Conservation (phyloP, 2,113 vertebrate genomes). For the Melanerpes formicivorus region DNA sequence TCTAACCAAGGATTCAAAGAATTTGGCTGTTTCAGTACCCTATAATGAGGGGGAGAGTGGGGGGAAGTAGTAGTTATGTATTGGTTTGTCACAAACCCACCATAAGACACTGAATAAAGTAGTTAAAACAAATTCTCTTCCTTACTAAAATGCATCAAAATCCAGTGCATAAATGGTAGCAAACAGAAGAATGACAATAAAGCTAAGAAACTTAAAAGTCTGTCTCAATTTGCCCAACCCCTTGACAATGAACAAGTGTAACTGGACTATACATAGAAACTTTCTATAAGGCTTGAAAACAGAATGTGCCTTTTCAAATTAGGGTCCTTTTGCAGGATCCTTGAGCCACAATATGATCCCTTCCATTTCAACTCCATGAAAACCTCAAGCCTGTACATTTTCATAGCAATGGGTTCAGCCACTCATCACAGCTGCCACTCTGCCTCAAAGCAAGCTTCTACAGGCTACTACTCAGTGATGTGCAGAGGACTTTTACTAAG, state of each 20-base stretch:
- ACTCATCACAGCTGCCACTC: not conserved
- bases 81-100: not conserved
- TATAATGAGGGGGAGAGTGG: conserved; percentile 31
- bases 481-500: not conserved
- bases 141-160: not conserved
- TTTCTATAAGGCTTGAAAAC: not conserved
- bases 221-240: not conserved
- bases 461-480: not conserved
- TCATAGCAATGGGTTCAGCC: not conserved
- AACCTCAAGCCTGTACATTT: not conserved
- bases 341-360: not conserved
- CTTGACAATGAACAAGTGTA: not conserved
- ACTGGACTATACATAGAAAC: not conserved
- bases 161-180: not conserved
- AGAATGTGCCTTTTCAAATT: not conserved
- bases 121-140: not conserved
- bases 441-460: not conserved
- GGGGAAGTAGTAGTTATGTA: not conserved
- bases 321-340: not conserved
- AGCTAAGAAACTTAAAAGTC: not conserved
- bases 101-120: not conserved
- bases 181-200: not conserved
- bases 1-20: conserved; percentile 90
- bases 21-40: conserved; percentile 93
- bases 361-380: not conserved